phyloP scores from a whole-genome alignment of 1,140 invertebrate species.

The Hermetia illucens region DNA sequence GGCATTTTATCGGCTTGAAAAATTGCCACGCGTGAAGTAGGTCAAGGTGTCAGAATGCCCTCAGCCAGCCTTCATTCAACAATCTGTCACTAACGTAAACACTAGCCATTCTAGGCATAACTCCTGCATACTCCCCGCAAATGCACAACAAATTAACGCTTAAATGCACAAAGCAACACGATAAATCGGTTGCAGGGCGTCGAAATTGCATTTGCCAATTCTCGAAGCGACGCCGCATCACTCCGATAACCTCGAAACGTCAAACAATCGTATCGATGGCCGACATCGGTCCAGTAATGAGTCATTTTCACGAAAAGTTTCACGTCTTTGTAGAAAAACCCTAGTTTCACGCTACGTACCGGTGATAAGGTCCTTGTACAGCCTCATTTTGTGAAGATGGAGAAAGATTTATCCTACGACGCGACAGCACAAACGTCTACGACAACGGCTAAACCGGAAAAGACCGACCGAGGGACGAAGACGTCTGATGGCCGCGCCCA shows the following conservation, averaged over 20 bases:
- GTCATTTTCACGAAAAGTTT: neutral
- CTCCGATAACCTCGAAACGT: neutral
- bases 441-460: no score
- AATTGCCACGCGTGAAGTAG: neutral
- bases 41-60: neutral
- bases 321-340: neutral
- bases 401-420: no score
- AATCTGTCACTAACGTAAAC: neutral
- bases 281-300: neutral
- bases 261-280: neutral
- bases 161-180: slow-evolving; percentile 5
- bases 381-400: slow-evolving; percentile 64
- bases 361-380: slow-evolving; percentile 89
- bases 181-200: neutral
- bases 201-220: neutral
- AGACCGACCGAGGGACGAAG: no score
- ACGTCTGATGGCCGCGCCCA: no score
- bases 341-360: slow-evolving; percentile 49
- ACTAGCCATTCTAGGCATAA: neutral
- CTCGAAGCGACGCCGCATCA: neutral
- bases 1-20: neutral
- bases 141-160: slow-evolving; percentile 8
- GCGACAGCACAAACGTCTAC: no score
- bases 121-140: neutral
- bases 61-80: no score